Conservation (phyloP, 2,113 vertebrate species). For the Hemiprocne comata region DNA sequence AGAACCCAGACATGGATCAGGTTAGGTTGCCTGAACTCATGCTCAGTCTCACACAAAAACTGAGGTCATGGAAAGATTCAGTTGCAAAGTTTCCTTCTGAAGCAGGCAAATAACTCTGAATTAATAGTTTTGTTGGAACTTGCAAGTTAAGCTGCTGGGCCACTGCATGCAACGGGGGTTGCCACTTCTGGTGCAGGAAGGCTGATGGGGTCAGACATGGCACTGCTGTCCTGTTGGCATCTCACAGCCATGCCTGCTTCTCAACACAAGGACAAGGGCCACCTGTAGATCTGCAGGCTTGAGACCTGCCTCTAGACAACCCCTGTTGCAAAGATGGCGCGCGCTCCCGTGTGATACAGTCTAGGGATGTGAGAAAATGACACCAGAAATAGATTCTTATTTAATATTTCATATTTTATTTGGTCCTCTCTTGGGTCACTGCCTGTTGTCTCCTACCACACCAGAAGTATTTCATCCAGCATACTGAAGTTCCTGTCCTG, state of each 20-base stretch:
- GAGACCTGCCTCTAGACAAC: background rate
- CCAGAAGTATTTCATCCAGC: background rate
- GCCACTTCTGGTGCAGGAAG: background rate
- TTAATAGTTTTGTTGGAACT: background rate
- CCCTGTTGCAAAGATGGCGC: rapidly evolving
- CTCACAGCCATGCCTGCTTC: rapidly evolving
- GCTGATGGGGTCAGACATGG: rapidly evolving
- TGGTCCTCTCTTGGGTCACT: background rate
- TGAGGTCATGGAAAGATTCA: background rate
- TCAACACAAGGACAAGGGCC: background rate
- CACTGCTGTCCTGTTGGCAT: background rate
- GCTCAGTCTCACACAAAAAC: background rate
- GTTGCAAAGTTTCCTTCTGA: background rate
- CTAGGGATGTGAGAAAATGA: background rate
- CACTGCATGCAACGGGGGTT: rapidly evolving
- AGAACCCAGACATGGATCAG: background rate
- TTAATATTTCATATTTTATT: background rate
- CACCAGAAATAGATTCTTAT: background rate
- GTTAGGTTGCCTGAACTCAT: background rate
- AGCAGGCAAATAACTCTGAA: background rate
- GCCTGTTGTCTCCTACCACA: background rate
- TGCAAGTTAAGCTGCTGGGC: background rate
- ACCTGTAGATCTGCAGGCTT: background rate
- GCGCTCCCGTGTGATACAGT: rapidly evolving
- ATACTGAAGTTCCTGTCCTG: background rate